A percentile compares a stretch with the other conserved stretches of the same genome.
These are phyloP conservation scores for Phocoena sinus DNA, from an alignment of 2,113 vertebrate genomes.

Conservation along the genomic window DNA sequence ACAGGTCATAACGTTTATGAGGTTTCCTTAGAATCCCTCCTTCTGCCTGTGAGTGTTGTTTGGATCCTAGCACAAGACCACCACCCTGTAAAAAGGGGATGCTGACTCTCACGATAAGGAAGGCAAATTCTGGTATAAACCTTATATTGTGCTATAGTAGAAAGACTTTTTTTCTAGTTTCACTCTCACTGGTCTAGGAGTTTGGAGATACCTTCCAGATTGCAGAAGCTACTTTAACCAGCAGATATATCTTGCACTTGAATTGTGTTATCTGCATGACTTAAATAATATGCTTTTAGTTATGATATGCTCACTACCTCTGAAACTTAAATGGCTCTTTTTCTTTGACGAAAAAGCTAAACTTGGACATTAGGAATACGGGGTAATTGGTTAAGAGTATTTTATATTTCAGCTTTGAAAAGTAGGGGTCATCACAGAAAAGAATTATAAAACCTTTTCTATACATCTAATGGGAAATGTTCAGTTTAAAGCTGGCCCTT, in stretches of 20 bases:
- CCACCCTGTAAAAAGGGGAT: neutral
- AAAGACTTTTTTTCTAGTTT: neutral
- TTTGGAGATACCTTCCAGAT: neutral
- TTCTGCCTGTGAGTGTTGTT: neutral
- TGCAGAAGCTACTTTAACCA: neutral
- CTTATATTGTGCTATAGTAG: neutral
- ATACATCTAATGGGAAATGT: constrained; percentile 37
- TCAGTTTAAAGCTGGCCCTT: neutral
- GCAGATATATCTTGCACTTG: neutral
- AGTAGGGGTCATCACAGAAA: neutral
- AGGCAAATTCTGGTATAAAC: neutral
- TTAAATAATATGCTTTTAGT: constrained; percentile 45
- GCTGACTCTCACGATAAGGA: neutral
- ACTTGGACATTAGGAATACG: neutral
- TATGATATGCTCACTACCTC: neutral
- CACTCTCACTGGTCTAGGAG: neutral
- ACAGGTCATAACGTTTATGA: neutral
- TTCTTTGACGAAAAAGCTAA: constrained; percentile 37
- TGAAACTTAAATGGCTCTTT: constrained; percentile 16
- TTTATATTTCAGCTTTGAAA: constrained; percentile 47
- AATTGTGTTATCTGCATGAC: neutral
- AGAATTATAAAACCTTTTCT: constrained; percentile 4
- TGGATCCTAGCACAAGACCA: neutral
- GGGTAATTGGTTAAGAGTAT: constrained; percentile 43
- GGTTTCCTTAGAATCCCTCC: neutral